Conservation (phyloP, 2,113 vertebrate genomes). For the Neoarius graeffei region DNA sequence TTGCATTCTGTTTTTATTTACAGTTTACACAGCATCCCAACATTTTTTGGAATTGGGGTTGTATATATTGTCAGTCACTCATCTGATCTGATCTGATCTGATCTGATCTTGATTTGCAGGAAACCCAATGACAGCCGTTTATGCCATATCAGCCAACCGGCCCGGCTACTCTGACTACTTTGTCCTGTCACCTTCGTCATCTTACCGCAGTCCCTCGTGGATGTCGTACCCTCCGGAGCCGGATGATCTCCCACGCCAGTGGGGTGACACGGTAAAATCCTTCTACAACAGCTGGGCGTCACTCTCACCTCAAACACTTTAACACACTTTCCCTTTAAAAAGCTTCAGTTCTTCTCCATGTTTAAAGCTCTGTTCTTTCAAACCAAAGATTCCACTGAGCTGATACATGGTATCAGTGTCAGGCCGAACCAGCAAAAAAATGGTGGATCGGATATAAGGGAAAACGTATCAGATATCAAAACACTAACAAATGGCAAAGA, state of each 20-base stretch:
- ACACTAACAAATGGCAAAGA: not conserved
- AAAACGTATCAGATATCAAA: not conserved
- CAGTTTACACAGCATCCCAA: no score
- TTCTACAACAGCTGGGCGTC: conserved; percentile 10
- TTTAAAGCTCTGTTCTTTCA: not conserved
- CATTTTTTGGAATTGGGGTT: no score
- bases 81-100: conserved; percentile 19
- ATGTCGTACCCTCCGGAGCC: conserved; percentile 92
- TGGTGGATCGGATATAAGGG: not conserved
- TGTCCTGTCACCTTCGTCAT: conserved; percentile 88
- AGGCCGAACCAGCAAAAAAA: not conserved
- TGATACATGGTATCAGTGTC: not conserved
- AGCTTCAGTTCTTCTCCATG: not conserved
- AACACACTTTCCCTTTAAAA: not conserved
- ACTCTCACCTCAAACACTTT: not conserved
- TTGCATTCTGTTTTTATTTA: no score
- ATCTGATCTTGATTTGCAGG: conserved; percentile 68
- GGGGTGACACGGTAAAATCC: conserved; percentile 80
- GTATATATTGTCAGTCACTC: not conserved
- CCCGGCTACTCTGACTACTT: conserved; percentile 94
- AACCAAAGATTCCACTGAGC: not conserved
- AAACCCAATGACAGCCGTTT: conserved; percentile 94
- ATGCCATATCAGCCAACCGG: conserved; percentile 94
- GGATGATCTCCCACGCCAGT: conserved; percentile 87
- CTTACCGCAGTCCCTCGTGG: conserved; percentile 94